These are phyloP conservation scores for Drosophila bocki DNA, from an alignment of 1,140 invertebrate genomes.

Conservation along the genomic window DNA sequence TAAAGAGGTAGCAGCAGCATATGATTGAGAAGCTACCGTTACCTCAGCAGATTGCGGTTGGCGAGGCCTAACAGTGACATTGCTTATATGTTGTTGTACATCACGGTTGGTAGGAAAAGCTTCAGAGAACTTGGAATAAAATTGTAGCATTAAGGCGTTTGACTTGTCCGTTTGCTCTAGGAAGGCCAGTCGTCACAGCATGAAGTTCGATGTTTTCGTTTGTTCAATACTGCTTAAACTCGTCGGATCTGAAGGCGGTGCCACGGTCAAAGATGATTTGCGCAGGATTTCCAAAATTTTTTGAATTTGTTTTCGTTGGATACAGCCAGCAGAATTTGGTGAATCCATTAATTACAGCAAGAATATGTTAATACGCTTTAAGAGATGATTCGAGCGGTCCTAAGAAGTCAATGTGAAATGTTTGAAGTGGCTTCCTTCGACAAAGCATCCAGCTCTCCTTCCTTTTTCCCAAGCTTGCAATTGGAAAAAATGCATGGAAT, in stretches of 20 bases:
- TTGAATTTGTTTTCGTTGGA: neutral
- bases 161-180: slow-evolving; percentile 5
- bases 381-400: neutral
- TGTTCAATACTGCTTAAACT: neutral
- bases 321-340: slow-evolving; percentile 1
- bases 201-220: neutral
- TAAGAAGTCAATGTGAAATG: neutral
- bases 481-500: neutral
- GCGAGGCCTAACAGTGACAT: no score
- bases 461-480: neutral
- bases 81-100: no score
- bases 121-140: neutral
- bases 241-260: neutral
- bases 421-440: slow-evolving; percentile 6
- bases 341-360: slow-evolving; percentile 4
- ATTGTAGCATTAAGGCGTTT: slow-evolving; percentile 6
- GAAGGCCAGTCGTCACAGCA: neutral
- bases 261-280: neutral
- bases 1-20: no score
- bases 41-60: no score
- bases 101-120: no score
- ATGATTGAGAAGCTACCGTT: no score
- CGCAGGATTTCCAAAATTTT: neutral
- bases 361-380: neutral
- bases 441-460: neutral